Base-by-base conservation (phyloP, 35 echinoderm and acorn worm genomes). In the Chiridota heheva region DNA sequence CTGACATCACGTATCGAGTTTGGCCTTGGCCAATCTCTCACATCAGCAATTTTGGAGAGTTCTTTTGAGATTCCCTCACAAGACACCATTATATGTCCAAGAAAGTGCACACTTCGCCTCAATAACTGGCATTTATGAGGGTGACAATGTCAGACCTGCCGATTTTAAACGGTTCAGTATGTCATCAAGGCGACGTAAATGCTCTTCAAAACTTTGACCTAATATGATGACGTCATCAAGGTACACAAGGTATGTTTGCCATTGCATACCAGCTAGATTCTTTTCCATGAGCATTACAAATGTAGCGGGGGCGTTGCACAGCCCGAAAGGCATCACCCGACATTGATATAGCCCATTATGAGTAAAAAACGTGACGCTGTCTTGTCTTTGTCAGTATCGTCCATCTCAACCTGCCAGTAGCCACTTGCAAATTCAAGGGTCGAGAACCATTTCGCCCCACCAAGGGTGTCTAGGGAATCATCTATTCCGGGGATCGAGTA, bases 81-180 rank as follows among this genome's bases (percentile, higher is more conserved):
- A 18, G 86, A 88, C 12, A 88, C 63, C 10, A 81, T n/a, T 22
- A 78, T n/a, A 36, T 88, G 76, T 27, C 86, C 86, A 27, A 88
- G 66, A 49, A 81, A 88, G 7, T 22, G 13, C 6, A 88, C 63
- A 2, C 72, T 20, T 25, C 49, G 22, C 41, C 46, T 39, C 0
- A 88, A 71, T 5, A 88, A 42, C 26, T 45, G 48, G 29, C 68
- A 85, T 36, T 85, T 74, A 0, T 33, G 22, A 16, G 69, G 82
- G 2, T 69, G 43, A 59, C 12, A 81, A 41, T 46, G 81, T 81
- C 8, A 81, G 39, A 20, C 76, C 63, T 56, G 40, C 56, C 39
- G 69, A 45, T 15, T 28, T 42, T 7, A 80, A 25, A 8, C 60
- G 20, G 26, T 2, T 16, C n/a, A 86, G 67, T 5, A 86, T 73